phyloP scores from a whole-genome alignment of 2,797 vertebrate genomes.

The Fundulus diaphanus region DNA sequence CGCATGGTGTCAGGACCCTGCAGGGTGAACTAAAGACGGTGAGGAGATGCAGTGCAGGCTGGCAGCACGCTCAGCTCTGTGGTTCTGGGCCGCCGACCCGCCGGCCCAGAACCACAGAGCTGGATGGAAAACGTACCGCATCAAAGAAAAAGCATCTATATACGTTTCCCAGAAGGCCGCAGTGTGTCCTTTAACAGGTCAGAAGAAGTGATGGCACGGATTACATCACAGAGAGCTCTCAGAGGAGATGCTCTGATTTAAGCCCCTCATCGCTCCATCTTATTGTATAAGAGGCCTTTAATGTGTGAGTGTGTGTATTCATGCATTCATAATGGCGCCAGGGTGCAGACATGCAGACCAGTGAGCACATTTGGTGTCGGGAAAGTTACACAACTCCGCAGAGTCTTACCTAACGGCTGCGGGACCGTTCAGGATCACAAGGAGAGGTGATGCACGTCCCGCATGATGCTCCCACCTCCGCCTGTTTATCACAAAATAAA shows the following conservation, averaged over 20 bases:
- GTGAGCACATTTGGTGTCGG: slow-evolving; percentile 39
- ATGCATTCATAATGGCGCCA: not conserved
- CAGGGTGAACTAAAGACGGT: too few species aligned
- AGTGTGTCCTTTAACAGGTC: not conserved
- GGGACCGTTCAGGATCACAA: slow-evolving; percentile 33
- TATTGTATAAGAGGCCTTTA: not conserved
- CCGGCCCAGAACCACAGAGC: slow-evolving; percentile 37
- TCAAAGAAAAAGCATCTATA: slow-evolving; percentile 58
- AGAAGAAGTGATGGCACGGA: slow-evolving; percentile 22
- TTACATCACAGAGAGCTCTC: slow-evolving; percentile 38
- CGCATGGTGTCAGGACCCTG: too few species aligned
- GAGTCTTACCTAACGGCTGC: slow-evolving; percentile 45
- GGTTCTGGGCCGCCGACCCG: too few species aligned
- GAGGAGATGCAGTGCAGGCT: too few species aligned
- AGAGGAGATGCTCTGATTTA: slow-evolving; percentile 6
- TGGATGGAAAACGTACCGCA: slow-evolving; percentile 45
- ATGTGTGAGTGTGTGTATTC: slow-evolving; percentile 6
- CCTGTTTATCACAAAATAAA: not conserved
- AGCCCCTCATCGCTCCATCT: too few species aligned
- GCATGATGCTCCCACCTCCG: too few species aligned
- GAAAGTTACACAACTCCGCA: slow-evolving; percentile 58
- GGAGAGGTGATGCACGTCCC: not conserved
- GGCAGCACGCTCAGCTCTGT: too few species aligned
- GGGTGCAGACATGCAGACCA: slow-evolving; percentile 35
- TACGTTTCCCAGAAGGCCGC: slow-evolving; percentile 48